These are phyloP conservation scores for Loriculus beryllinus DNA, from an alignment of 2,797 vertebrate genomes.

Conservation along the genomic window DNA sequence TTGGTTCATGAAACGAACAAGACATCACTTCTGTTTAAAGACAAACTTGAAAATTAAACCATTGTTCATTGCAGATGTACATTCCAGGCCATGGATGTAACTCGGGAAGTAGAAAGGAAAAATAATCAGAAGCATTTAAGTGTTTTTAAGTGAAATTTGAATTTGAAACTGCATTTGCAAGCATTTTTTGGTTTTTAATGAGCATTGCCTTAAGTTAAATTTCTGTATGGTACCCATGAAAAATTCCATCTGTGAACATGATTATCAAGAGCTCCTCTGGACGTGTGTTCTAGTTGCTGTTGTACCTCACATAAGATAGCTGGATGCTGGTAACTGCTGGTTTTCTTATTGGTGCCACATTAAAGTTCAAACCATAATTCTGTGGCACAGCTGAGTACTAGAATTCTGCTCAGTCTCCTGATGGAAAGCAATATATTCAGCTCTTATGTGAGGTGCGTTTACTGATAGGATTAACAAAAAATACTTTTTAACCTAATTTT, in stretches of 20 bases:
- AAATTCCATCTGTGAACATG: neutral
- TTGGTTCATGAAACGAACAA: conserved; percentile 2
- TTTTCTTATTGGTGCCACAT: neutral
- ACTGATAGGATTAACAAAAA: neutral
- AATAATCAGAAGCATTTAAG: neutral
- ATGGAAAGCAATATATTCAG: neutral
- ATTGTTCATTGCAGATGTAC: neutral
- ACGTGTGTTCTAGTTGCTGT: neutral
- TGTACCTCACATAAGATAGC: neutral
- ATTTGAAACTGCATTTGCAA: neutral
- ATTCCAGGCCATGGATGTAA: neutral
- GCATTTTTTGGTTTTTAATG: neutral
- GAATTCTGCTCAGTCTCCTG: neutral
- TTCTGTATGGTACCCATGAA: neutral
- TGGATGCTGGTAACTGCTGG: neutral
- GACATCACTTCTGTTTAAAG: neutral
- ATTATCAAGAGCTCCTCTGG: neutral
- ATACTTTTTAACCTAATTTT: neutral
- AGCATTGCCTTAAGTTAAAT: neutral
- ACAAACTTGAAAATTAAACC: conserved; percentile 27
- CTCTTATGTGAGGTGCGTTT: neutral
- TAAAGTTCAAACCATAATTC: neutral
- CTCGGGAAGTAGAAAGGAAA: neutral
- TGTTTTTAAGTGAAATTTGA: conserved; percentile 9
- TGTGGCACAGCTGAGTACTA: neutral